Evolutionary conservation across 2,888 invertebrate genomes (phyloP), one percentile per base, ranked within the genome.

Genomic region (Phymatocera aterrima): DNA sequence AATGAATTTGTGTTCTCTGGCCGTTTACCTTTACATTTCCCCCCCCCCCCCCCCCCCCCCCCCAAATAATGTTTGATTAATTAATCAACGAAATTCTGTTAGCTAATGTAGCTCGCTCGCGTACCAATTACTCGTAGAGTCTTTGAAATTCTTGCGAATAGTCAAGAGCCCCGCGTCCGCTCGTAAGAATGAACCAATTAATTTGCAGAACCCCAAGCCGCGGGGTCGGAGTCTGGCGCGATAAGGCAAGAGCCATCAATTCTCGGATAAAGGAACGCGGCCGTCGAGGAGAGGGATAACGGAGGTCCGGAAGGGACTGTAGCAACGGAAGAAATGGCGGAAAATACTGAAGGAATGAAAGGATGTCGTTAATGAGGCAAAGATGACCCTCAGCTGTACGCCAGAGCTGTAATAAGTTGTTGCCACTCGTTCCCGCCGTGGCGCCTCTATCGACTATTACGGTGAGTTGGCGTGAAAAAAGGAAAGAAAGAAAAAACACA

Each of bases 321-420:
- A 37, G 54, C 72, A 43, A 24, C 34, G 54, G 60, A 75, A 75
- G 57, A 60, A 75, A 54, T 57, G 34, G 40, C 51, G 37, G 60
- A 57, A 75, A 75, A 57, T 40, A 37, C 37, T 57, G 60, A 57
- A 43, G 75, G 57, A 75, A 57, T 75, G 75, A 60, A 75, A 57
- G 57, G 75, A 75, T 75, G 60, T 54, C 75, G 75, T 75, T 75
- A 75, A 75, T 75, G 75, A 75, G 75, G 37, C 75, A 57, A 75
- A 48, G 43, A 75, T 75, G 40, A 75, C 40, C 57, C 51, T 28
- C n/a, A n/a, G n/a, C n/a, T 31, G 68, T 68, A 51, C 51, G 18
- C 18, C 72, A 48, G 51, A 37, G 51, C n/a, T 28, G 31, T 15
- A n/a, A 54, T 68, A 28, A 72, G 51, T 72, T 48, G 72, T 48